Conservation (phyloP, 2,888 invertebrate genomes). For the Drosophila ustulata region DNA sequence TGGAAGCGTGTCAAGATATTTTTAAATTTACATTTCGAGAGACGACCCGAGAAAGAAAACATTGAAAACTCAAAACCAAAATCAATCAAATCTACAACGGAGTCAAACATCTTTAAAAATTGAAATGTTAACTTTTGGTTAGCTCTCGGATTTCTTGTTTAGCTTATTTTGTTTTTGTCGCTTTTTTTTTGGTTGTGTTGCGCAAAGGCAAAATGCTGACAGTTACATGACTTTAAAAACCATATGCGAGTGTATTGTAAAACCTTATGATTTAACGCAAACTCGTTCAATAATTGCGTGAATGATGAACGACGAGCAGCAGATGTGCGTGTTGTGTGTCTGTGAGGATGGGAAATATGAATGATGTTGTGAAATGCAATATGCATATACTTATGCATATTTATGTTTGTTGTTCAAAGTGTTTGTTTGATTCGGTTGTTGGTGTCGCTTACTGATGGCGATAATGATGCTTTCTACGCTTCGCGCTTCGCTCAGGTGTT, state of each 20-base stretch:
- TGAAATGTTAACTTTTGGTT: slow-evolving; percentile 63
- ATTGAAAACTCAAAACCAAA: slow-evolving; percentile 45
- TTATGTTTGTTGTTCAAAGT: slow-evolving; percentile 22
- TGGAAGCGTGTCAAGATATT: slow-evolving; percentile 65
- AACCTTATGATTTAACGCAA: slow-evolving; percentile 72
- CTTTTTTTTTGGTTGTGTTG: slow-evolving; percentile 21
- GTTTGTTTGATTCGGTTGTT: slow-evolving; percentile 21
- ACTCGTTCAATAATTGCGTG: slow-evolving; percentile 75
- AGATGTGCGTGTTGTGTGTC: slow-evolving; percentile 54
- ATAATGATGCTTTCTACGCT: slow-evolving; percentile 42
- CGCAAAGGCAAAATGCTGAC: slow-evolving; percentile 50
- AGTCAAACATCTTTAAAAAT: slow-evolving; percentile 38
- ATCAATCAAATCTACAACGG: slow-evolving; percentile 67
- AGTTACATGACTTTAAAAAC: slow-evolving; percentile 70
- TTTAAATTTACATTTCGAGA: slow-evolving; percentile 68
- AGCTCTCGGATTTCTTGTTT: slow-evolving; percentile 47
- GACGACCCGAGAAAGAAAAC: slow-evolving; percentile 38
- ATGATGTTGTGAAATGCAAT: slow-evolving; percentile 48
- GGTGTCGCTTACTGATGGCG: slow-evolving; percentile 28
- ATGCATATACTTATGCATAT: slow-evolving; percentile 51
- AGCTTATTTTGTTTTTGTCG: slow-evolving; percentile 35
- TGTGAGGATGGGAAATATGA: slow-evolving; percentile 37
- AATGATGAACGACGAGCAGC: slow-evolving; percentile 55
- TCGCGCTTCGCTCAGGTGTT: slow-evolving; percentile 69
- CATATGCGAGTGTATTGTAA: slow-evolving; percentile 36